These are phyloP conservation scores for Ariolimax columbianus DNA, from an alignment of 2,888 invertebrate species.

Conservation along the genomic window DNA sequence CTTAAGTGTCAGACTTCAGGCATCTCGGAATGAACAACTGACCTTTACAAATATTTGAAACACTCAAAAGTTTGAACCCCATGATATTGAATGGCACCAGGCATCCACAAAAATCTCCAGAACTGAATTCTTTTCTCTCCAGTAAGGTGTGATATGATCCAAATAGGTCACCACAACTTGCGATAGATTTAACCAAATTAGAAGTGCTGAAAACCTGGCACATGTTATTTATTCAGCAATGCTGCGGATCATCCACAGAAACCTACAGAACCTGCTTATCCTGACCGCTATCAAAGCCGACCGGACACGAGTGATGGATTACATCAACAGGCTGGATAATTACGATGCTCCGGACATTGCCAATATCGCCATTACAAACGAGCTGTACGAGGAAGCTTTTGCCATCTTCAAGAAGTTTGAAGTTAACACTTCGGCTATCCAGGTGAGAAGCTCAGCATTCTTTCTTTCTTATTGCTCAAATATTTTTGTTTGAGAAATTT, in stretches of 20 bases:
- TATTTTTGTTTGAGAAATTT: not conserved
- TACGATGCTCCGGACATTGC: constrained; percentile 99
- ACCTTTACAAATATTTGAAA: too few species aligned
- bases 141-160: too few species aligned
- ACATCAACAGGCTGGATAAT: constrained; percentile 98
- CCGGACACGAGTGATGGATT: constrained; percentile 98
- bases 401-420: constrained; percentile 99
- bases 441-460: constrained; percentile 81
- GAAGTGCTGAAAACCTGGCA: not conserved
- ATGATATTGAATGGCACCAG: too few species aligned
- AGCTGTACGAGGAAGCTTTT: constrained; percentile 98
- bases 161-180: too few species aligned
- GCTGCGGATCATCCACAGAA: constrained; percentile 81
- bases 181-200: too few species aligned
- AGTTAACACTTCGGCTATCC: constrained; percentile 98
- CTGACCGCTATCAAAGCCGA: constrained; percentile 99
- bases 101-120: too few species aligned
- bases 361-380: constrained; percentile 98
- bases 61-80: too few species aligned
- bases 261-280: constrained; percentile 96
- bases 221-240: not conserved
- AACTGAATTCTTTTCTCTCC: too few species aligned
- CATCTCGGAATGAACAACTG: too few species aligned
- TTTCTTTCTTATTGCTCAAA: not conserved
- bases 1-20: too few species aligned